Base-by-base conservation (phyloP, 2,797 vertebrate species). In the Notamacropus eugenii region DNA sequence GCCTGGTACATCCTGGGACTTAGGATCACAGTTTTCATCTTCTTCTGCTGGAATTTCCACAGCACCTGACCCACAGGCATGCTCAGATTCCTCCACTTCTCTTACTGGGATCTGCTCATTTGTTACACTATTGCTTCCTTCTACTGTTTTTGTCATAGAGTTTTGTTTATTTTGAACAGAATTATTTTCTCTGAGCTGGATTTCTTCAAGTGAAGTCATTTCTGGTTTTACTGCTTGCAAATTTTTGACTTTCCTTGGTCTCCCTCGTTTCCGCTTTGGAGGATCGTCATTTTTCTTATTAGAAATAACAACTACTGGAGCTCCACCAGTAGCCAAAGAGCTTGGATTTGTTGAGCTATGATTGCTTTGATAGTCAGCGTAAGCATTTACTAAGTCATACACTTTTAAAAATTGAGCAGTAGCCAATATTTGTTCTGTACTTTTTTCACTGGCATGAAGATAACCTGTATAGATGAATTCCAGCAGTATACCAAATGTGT, bases 381-480 rank as follows among this genome's bases (percentile, higher is more conserved):
- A 99, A 40, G 98, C 99, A 97, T 99, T 99, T 0, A 99, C 98
- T 46, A 99, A 98, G 95, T 99, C 99, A 28, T 98, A 98, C 93
- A 99, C 99, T 98, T 99, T 99, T 95, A 99, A 98, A 24, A 99
- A 99, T 29, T 99, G 99, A 13, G 99, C 99, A 1, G 99, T 99
- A 55, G 99, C 99, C 98, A 99, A 98, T 10, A 99, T 99, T 96
- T 99, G 99, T 95, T 99, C 99, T 0, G 98, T 97, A 92, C 91
- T 98, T 95, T 98, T 99, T 97, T 99, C 98, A 95, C 98, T 99
- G 94, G 99, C 98, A 0, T 98, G 99, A 94, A 99, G 99, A 94
- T 97, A 99, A 28, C 99, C 99, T 0, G 99, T 99, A 98, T 99
- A 99, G 97, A 99, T 99, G 97, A 99, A 99, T 93, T 99, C 99